Conservation (phyloP, 2,797 vertebrate species). For the Clarias pachynema region DNA sequence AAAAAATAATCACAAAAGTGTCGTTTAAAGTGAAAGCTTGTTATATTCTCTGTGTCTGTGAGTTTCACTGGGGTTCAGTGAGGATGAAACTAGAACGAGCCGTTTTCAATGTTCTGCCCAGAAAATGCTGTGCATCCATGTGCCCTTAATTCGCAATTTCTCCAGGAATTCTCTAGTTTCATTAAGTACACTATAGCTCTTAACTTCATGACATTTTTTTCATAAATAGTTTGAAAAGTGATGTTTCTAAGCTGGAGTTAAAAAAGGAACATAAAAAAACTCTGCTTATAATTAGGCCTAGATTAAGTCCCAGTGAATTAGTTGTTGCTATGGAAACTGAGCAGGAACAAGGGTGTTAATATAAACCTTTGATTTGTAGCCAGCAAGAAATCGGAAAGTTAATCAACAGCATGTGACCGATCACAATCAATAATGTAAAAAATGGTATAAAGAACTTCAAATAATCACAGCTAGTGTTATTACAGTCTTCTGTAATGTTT, state of each 20-base stretch:
- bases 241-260: not conserved
- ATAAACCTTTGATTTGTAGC: not conserved
- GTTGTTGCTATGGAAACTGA: slow-evolving; percentile 10
- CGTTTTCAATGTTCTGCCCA: too few relatives aligned
- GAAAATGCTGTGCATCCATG: too few relatives aligned
- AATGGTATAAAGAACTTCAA: not conserved
- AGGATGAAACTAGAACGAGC: too few relatives aligned
- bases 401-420: not conserved
- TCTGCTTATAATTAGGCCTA: not conserved
- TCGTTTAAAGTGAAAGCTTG: too few relatives aligned
- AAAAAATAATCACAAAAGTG: too few relatives aligned
- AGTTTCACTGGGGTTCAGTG: too few relatives aligned
- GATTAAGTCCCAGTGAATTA: not conserved
- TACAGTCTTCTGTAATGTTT: not conserved
- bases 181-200: not conserved
- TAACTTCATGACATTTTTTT: not conserved
- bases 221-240: not conserved
- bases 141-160: too few relatives aligned
- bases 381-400: not conserved
- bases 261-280: not conserved
- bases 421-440: not conserved
- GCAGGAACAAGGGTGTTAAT: not conserved
- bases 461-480: not conserved
- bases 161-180: not conserved
- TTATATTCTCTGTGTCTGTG: too few relatives aligned